Evolutionary conservation across 2,113 vertebrate genomes (phyloP), one percentile per base, ranked within the genome.

Genomic region (Zosterops hypoxanthus): DNA sequence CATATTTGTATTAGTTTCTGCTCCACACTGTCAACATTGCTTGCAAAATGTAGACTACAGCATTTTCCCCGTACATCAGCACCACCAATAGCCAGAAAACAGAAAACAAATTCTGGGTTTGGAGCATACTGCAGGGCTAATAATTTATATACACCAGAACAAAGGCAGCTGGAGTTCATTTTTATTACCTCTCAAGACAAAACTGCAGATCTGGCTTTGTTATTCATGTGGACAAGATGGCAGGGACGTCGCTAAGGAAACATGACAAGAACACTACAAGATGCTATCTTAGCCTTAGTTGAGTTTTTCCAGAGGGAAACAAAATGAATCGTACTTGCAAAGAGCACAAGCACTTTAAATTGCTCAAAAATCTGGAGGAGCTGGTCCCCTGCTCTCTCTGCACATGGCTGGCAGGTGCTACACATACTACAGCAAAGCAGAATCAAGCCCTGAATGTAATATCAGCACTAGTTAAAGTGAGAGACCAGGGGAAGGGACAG

Each of bases 31-130:
- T 63, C 88, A 94, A 91, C 76, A 80, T 56, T 79, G 60, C 50
- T 96, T 91, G 53, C 75, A 91, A 92, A 89, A 78, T 11, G 8
- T 83, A 92, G 89, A 95, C 80, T 69, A 41, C 18, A 81, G 41
- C 41, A 14, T 73, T 97, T 95, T 86, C 57, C 92, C 56, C 93
- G 4, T 94, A 66, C 90, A 84, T 96, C 84, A 97, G 97, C 96
- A 97, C 94, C 96, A 97, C 97, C 97, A 96, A 95, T 61, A 96
- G 96, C 95, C 84, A 82, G 82, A 91, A 94, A 95, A 76, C 41
- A 91, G 86, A 95, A 81, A 95, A 90, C 57, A 68, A 85, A 76
- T 77, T 80, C 84, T 55, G 42, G 53, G 49, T 90, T 78, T 64
- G 46, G 34, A 96, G 91, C 44, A 39, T 55, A 94, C 6, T 2